Evolutionary conservation across 2,797 vertebrate genomes (phyloP), one percentile per base, ranked within the genome.

Genomic region (Lacerta viridis): DNA sequence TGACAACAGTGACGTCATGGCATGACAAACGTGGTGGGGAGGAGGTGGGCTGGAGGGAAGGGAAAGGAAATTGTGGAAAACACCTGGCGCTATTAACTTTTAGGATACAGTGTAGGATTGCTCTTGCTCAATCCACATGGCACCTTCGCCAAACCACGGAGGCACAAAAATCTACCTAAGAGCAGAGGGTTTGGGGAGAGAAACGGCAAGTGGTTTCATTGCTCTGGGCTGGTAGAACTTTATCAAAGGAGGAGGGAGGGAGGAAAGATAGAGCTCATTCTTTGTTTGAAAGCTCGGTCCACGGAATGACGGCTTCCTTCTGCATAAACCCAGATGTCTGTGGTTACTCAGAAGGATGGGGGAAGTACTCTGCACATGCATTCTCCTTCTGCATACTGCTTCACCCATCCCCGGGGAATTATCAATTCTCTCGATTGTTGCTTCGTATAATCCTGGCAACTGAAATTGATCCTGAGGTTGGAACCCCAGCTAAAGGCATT

Each of bases 1-100:
- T 96, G 94, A 96, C 95, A 95, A 94, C 94, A 88, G 86, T 93
- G 64, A 94, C 91, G 89, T 96, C 95, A 96, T 86, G 90, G 71
- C 89, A 94, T 86, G 86, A 84, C 71, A 33, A 92, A 92, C 7
- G 13, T 29, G 55, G 13, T 29, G 55, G 43, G 1, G 23, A 11
- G 39, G 11, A 25, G 50, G 50, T 55, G 50, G 13, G 50, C 50
- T 55, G 23, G 39, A 41, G 43, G 1, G 23, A 6, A 29, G 84
- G 10, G 75, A 3, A 59, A 9, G 76, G 29, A 79, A 61, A 27
- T 13, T 39, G 55, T 29, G 17, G 55, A 39, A 59, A 75, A 66
- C 20, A 75, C 55, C 71, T 61, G 41, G n/a, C n/a, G 36, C 15
- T 15, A 33, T 75, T 41, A 64, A 76, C 39, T 76, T 72, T 41